These are phyloP conservation scores for Heliconius hortense DNA, from an alignment of 2,888 invertebrate genomes.

Conservation along the genomic window DNA sequence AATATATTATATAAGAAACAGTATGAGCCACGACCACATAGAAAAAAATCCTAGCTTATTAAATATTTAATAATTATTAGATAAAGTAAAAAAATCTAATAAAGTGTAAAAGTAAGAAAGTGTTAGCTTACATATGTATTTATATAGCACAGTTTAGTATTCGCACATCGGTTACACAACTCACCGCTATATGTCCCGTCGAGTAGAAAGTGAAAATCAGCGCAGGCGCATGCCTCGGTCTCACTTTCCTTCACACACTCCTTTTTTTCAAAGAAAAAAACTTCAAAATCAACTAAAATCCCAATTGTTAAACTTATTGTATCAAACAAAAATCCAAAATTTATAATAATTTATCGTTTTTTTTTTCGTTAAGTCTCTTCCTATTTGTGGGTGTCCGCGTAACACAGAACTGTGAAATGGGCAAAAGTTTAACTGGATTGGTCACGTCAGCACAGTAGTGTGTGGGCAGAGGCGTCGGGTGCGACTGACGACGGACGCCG, in stretches of 20 bases:
- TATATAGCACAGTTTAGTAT: slow-evolving; percentile 18
- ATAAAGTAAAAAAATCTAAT: background rate
- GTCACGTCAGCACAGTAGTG: slow-evolving; percentile 46
- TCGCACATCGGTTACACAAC: slow-evolving; percentile 53
- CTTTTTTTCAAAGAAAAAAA: slow-evolving; percentile 31
- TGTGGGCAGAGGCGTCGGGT: slow-evolving; percentile 54
- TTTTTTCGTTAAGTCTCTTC: slow-evolving; percentile 15
- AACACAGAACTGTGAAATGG: slow-evolving; percentile 30
- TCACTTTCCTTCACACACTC: slow-evolving; percentile 70
- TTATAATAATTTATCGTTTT: background rate
- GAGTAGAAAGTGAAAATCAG: slow-evolving; percentile 76
- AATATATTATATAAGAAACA: too few relatives aligned
- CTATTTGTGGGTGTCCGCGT: slow-evolving; percentile 8
- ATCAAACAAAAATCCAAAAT: slow-evolving; percentile 36
- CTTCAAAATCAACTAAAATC: slow-evolving; percentile 27
- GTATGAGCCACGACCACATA: too few relatives aligned
- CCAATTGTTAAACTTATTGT: slow-evolving; percentile 13
- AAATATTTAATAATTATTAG: background rate
- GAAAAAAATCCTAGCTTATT: background rate
- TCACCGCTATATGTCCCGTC: slow-evolving; percentile 68
- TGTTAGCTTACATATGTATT: background rate
- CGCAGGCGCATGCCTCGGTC: slow-evolving; percentile 64
- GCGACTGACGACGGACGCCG: slow-evolving; percentile 54
- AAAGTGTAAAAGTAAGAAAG: background rate
- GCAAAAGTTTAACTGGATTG: slow-evolving; percentile 37